phyloP scores from a whole-genome alignment of 2,888 invertebrate genomes.

The Chesias legatella region DNA sequence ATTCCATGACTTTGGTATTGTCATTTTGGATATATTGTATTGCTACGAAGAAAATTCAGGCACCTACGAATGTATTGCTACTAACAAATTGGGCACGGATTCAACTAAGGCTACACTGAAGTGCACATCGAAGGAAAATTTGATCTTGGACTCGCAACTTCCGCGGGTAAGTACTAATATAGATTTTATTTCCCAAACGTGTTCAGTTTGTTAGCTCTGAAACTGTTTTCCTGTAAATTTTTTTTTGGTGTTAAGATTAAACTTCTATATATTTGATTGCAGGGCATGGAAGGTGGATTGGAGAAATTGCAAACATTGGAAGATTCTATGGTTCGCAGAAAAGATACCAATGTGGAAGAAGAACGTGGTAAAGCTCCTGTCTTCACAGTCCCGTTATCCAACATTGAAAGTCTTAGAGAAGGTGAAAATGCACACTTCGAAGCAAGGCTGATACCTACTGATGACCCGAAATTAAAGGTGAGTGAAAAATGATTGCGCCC shows the following conservation, averaged over 20 bases:
- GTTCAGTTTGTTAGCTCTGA: too few relatives aligned
- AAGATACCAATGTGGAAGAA: slow-evolving; percentile 86
- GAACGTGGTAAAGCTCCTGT: slow-evolving; percentile 92
- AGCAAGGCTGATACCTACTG: slow-evolving; percentile 92
- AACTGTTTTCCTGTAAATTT: too few relatives aligned
- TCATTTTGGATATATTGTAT: slow-evolving; percentile 96
- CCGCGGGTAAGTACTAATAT: slow-evolving; percentile 83
- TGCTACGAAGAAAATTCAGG: slow-evolving; percentile 98
- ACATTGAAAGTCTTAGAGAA: slow-evolving; percentile 92
- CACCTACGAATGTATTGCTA: slow-evolving; percentile 94
- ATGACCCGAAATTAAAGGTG: slow-evolving; percentile 92
- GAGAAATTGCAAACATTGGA: slow-evolving; percentile 96
- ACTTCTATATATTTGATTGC: slow-evolving; percentile 24
- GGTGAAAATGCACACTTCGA: slow-evolving; percentile 96
- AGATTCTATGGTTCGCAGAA: slow-evolving; percentile 90
- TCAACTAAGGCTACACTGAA: slow-evolving; percentile 91
- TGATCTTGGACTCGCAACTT: slow-evolving; percentile 95
- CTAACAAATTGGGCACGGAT: slow-evolving; percentile 94
- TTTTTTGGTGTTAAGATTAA: too few relatives aligned
- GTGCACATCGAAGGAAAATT: slow-evolving; percentile 92
- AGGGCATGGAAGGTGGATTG: slow-evolving; percentile 96
- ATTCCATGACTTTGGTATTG: slow-evolving; percentile 98
- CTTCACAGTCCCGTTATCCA: slow-evolving; percentile 93
- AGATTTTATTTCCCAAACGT: background rate
- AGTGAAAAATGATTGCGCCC: slow-evolving; percentile 21